Base-by-base conservation (phyloP, 1,140 invertebrate genomes). In the Macrotrachela quadricornifera region DNA sequence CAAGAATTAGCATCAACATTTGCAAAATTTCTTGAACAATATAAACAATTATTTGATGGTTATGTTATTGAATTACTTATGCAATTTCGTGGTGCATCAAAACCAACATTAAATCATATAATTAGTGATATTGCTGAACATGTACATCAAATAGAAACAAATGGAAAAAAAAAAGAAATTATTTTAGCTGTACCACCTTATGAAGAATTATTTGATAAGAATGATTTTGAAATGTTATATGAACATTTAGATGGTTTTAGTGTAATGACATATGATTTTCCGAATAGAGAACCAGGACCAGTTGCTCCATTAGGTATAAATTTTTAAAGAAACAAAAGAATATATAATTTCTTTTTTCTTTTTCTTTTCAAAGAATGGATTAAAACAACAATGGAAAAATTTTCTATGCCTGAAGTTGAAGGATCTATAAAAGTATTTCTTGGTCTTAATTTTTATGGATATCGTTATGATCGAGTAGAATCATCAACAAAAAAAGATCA, bases 201-300 rank as follows among this genome's bases (percentile, higher is more conserved):
- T 21, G 47, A 54, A 14, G 46, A 39, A 18, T 15, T 83, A 61
- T 85, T 92, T 71, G 73, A 73, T 21, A 73, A 77, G 55, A 70
- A 80, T 54, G 77, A 86, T 58, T 85, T 87, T 69, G 77, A 82
- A 59, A 73, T 74, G 43, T 72, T 92, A 13, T 77, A 79, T 59
- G 74, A 79, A 36, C 71, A 80, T 66, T 75, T 92, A 2, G 79
- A 80, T 62, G 80, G 77, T 49, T 87, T 92, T 64, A 88, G 84
- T 42, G 72, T 94, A 1, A 90, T 91, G 85, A 91, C 85, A 1
- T 94, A 94, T 67, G 88, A 94, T 67, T 92, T 79, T 68, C 88
- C 85, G 21, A 82, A 69, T 69, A 3, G 41, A 4, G 15, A 13
- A 14, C 41, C 41, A 4, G 41, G 41, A 1, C 41, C 41, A 4